Conservation (phyloP, 2,888 invertebrate genomes). For the Tinea semifulvella region DNA sequence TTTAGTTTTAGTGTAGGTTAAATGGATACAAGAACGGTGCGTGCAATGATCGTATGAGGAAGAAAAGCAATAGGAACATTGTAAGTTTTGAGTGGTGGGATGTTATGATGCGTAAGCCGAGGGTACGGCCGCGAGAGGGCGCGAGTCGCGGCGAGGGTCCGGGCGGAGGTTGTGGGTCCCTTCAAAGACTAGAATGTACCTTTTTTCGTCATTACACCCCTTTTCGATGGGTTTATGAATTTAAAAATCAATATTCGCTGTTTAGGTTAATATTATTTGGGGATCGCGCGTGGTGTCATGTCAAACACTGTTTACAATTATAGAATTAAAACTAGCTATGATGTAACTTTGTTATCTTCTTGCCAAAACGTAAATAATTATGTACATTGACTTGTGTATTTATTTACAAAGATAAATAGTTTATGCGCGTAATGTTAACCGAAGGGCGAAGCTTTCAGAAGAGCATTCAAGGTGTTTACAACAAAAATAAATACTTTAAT, state of each 20-base stretch:
- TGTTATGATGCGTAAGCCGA: neutral
- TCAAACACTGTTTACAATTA: too few species aligned
- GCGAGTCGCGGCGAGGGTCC: neutral
- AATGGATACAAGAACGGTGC: slow-evolving; percentile 50
- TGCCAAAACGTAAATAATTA: too few species aligned
- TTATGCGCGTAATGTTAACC: too few species aligned
- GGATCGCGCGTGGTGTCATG: too few species aligned
- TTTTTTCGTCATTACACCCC: slow-evolving; percentile 39
- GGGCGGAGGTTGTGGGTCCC: neutral
- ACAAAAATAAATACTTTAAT: too few species aligned
- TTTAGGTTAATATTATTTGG: neutral
- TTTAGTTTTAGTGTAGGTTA: slow-evolving; percentile 43
- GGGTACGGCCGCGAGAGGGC: neutral
- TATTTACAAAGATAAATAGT: too few species aligned
- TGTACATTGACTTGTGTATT: too few species aligned
- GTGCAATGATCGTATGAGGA: slow-evolving; percentile 68
- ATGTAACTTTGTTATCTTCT: too few species aligned
- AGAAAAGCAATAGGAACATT: slow-evolving; percentile 63
- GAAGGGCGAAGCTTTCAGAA: too few species aligned
- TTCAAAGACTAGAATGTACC: slow-evolving; percentile 27
- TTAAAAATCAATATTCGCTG: slow-evolving; percentile 45
- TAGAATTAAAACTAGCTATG: too few species aligned
- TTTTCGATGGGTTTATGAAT: slow-evolving; percentile 38
- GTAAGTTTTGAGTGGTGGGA: slow-evolving; percentile 51
- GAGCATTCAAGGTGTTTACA: too few species aligned